A percentile compares a stretch with the other conserved stretches of the same genome.
These are phyloP conservation scores for Sparidentex hasta DNA, from an alignment of 2,797 vertebrate genomes.

Conservation along the genomic window DNA sequence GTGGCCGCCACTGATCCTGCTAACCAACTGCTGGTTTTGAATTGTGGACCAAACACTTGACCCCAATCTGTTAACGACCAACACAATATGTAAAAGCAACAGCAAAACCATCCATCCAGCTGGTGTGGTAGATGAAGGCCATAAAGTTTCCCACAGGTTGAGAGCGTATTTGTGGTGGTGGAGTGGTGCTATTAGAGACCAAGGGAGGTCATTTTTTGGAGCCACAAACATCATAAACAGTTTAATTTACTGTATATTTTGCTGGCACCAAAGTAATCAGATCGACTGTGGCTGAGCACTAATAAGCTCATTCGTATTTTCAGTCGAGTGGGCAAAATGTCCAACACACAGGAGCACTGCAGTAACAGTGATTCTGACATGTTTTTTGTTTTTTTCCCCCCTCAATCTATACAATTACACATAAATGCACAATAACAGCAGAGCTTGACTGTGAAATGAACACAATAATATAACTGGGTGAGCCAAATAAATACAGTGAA, in stretches of 20 bases:
- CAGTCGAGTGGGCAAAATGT: background rate
- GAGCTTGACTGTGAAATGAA: background rate
- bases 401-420: background rate
- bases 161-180: background rate
- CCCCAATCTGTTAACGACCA: background rate
- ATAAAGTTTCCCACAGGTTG: background rate
- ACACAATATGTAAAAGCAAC: background rate
- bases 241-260: conserved; percentile 50
- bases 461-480: background rate
- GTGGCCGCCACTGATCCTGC: background rate
- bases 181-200: conserved; percentile 7
- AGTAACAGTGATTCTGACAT: conserved; percentile 6
- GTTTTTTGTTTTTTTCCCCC: too few relatives aligned
- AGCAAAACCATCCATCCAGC: background rate
- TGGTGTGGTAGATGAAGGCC: background rate
- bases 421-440: conserved; percentile 13
- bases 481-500: background rate
- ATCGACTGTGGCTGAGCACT: conserved; percentile 17
- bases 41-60: background rate
- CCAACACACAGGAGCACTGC: background rate
- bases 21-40: background rate
- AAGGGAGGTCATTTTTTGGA: conserved; percentile 12
- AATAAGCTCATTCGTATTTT: conserved; percentile 38
- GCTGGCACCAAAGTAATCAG: conserved; percentile 27
- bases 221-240: conserved; percentile 23